A percentile compares a stretch with the other conserved stretches of the same genome.
Evolutionary conservation across 2,888 invertebrate genomes (phyloP).

Genomic region (Epinotia nisella): DNA sequence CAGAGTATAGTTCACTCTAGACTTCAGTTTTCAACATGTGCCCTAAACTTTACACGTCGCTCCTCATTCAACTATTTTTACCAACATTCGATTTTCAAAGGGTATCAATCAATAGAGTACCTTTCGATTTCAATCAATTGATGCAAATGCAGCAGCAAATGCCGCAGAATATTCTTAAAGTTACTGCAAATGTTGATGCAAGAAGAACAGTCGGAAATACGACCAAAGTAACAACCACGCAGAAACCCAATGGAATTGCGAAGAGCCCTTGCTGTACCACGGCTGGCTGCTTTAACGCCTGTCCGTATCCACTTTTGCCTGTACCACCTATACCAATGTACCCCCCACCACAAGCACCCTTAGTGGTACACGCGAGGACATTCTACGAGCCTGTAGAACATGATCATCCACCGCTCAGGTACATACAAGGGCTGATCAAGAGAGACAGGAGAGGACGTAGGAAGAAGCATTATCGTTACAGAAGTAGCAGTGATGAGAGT

Average conservation of each 20-base stretch:
- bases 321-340: slow-evolving; percentile 40
- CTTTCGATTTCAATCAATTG: slow-evolving; percentile 15
- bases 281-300: slow-evolving; percentile 30
- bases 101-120: slow-evolving; percentile 13
- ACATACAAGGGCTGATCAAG: slow-evolving; percentile 59
- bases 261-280: slow-evolving; percentile 31
- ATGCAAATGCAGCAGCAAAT: slow-evolving; percentile 13
- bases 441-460: slow-evolving; percentile 48
- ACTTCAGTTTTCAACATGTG: slow-evolving; percentile 26
- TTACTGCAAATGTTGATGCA: background rate
- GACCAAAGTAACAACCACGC: background rate
- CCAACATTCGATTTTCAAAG: slow-evolving; percentile 22
- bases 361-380: slow-evolving; percentile 60
- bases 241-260: background rate
- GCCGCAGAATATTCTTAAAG: background rate
- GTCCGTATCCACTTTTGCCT: slow-evolving; percentile 31
- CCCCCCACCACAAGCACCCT: slow-evolving; percentile 50
- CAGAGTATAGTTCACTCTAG: slow-evolving; percentile 4
- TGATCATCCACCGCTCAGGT: slow-evolving; percentile 66
- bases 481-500: slow-evolving; percentile 18
- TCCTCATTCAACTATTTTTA: slow-evolving; percentile 10
- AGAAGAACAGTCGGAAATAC: background rate
- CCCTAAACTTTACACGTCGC: slow-evolving; percentile 6
- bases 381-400: slow-evolving; percentile 70
- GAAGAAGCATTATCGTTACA: background rate